These are phyloP conservation scores for Argyresthia albistria DNA, from an alignment of 2,888 invertebrate species.

Conservation along the genomic window DNA sequence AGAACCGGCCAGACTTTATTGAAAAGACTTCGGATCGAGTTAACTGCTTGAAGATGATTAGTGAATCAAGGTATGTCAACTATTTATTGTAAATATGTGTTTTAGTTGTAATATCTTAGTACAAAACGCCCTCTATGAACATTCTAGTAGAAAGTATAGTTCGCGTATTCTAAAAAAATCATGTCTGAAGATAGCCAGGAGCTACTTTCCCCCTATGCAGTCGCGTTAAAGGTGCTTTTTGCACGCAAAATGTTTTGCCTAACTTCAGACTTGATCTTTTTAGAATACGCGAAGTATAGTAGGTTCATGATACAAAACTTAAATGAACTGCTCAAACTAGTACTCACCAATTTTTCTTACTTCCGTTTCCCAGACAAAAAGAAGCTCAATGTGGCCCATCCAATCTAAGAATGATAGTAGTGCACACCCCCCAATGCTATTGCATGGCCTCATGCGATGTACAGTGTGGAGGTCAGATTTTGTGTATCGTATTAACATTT, in stretches of 20 bases:
- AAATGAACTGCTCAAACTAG: neutral
- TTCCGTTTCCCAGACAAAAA: conserved; percentile 40
- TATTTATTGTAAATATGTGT: neutral
- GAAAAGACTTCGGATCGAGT: conserved; percentile 42
- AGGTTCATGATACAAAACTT: too few relatives aligned
- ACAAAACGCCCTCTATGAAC: too few relatives aligned
- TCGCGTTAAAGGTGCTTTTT: too few relatives aligned
- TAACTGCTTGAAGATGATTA: conserved; percentile 43
- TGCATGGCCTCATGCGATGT: conserved; percentile 31
- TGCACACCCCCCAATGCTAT: conserved; percentile 31
- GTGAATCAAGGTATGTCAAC: conserved; percentile 42
- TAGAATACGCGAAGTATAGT: too few relatives aligned
- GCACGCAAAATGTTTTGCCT: too few relatives aligned
- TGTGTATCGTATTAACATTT: conserved; percentile 7
- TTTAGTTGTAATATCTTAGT: too few relatives aligned
- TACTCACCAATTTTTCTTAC: conserved; percentile 38
- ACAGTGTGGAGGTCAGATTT: conserved; percentile 39
- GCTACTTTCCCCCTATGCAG: too few relatives aligned
- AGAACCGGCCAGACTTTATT: conserved; percentile 80
- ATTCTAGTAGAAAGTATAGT: too few relatives aligned
- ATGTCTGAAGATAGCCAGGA: too few relatives aligned
- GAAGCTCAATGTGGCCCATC: conserved; percentile 21
- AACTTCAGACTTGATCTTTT: too few relatives aligned
- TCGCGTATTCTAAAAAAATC: too few relatives aligned
- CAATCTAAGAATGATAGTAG: conserved; percentile 50